Evolutionary conservation across 2,888 invertebrate species (phyloP), one percentile per base, ranked within the genome.

Genomic region (Blastobasis lacticolella): DNA sequence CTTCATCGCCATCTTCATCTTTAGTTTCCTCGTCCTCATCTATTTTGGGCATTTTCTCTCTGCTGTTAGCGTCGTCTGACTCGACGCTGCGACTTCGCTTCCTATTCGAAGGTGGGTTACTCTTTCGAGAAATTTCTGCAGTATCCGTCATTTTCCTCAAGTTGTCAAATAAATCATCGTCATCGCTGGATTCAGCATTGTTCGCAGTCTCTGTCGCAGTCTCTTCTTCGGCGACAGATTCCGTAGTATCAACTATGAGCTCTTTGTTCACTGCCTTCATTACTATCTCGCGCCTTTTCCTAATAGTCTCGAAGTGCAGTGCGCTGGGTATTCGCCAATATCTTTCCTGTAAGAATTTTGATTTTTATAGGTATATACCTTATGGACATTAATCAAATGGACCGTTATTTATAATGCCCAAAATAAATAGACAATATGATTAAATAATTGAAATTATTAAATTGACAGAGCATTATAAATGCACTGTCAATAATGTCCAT

Each of bases 251-350:
- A 45, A 82, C 58, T 48, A 83, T 74, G 50, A 89, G 76, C 57
- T 82, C 88, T 58, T 90, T 90, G 56, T 90, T 86, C 43, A 92
- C 69, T 1, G 90, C 90, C 69, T 90, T 87, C 50, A 84, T 78
- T 56, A 92, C 86, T 49, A 91, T 79, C 62, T 88, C 86, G 49
- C 89, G 84, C 36, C 90, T 85, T 66, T 89, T 90, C 57, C 89
- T 85, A 51, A 92, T 86, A n/a, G 87, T 90, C 37, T 86, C 76
- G 45, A 81, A 76, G 53, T 85, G 82, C 50, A 93, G 83, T 64
- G 87, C 84, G 52, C 90, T 90, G 0, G 97, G 95, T 67, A 97
- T 94, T 62, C 96, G 90, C 97, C 97, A 97, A 76, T 95, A 96
- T 54, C 86, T 89, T 89, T 97, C 96, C 92, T 95, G 80, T 54